Base-by-base conservation (phyloP, 2,888 invertebrate species). In the Himalopsyche tibetana region DNA sequence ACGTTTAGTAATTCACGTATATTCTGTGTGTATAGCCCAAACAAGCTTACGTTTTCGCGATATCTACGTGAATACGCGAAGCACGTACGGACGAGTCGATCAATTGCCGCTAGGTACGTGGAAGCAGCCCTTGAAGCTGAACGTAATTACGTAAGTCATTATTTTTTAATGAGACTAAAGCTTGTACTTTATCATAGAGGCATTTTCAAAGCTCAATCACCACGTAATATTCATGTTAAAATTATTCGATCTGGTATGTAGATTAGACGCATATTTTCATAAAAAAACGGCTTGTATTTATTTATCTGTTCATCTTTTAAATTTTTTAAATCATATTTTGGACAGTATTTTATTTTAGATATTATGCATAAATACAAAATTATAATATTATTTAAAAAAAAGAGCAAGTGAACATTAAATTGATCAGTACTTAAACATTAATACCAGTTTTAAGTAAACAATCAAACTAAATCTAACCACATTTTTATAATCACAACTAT, bases 71-170 rank as follows among this genome's bases (percentile, higher is more conserved):
- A 6, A 56, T 8, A 56, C 45, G 45, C 12, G 45, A 0, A 56
- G 19, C 6, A 28, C n/a, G n/a, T 63, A 4, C 8, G n/a, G 56
- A 6, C 28, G 11, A 6, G 63, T 63, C 63, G 63, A 63, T 63
- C 63, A 11, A 0, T 63, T 28, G 8, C 63, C 28, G 63, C 15
- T 63, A 63, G 8, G 63, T 63, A 63, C 19, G 63, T 19, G 28
- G 11, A 63, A 63, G 9, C 63, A 5, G 15, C 63, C 63, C 63
- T 63, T 63, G 63, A 63, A 19, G 19, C 19, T 19, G 19, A 63
- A 63, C 63, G 63, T 63, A 63, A 63, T 63, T 63, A 63, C 63
- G 19, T 63, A 19, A 63, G 19, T 63, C 63, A 63, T 63, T 63
- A 63, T 63, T 63, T 19, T 63, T 63, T 63, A 63, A 63, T 63